Evolutionary conservation across 2,888 invertebrate species (phyloP).

Genomic region (Heteromyza rotundicornis): DNA sequence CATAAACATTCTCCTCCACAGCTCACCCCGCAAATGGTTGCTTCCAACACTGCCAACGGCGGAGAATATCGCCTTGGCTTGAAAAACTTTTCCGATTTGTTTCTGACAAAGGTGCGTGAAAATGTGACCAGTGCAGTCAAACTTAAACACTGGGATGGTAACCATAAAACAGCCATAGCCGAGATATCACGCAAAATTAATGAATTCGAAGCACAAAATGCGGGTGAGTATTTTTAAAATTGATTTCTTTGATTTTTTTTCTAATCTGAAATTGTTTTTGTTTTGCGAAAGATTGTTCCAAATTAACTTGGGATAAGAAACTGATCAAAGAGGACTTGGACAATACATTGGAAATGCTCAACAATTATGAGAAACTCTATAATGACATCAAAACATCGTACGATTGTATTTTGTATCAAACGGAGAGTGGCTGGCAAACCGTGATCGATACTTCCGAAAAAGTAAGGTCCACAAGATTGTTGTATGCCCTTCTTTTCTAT

Average conservation of each 20-base stretch:
- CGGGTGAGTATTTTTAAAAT: slow-evolving; percentile 60
- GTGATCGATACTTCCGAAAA: slow-evolving; percentile 58
- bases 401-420: slow-evolving; percentile 92
- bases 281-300: slow-evolving; percentile 48
- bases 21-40: slow-evolving; percentile 54
- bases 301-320: slow-evolving; percentile 73
- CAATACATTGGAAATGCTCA: slow-evolving; percentile 82
- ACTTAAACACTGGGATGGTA: slow-evolving; percentile 83
- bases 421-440: slow-evolving; percentile 83
- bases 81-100: slow-evolving; percentile 84
- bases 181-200: slow-evolving; percentile 77
- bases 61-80: slow-evolving; percentile 88
- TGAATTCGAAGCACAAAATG: slow-evolving; percentile 74
- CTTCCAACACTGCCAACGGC: slow-evolving; percentile 72
- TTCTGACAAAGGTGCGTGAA: slow-evolving; percentile 83
- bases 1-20: slow-evolving; percentile 20
- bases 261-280: too few species aligned
- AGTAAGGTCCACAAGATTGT: slow-evolving; percentile 33
- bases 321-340: slow-evolving; percentile 88
- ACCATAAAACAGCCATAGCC: slow-evolving; percentile 79
- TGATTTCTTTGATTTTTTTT: background rate
- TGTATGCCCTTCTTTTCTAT: slow-evolving; percentile 21
- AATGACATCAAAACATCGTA: slow-evolving; percentile 86
- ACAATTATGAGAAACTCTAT: slow-evolving; percentile 85
- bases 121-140: slow-evolving; percentile 80